phyloP scores from a whole-genome alignment of 2,797 vertebrate genomes.

The Choloepus didactylus region DNA sequence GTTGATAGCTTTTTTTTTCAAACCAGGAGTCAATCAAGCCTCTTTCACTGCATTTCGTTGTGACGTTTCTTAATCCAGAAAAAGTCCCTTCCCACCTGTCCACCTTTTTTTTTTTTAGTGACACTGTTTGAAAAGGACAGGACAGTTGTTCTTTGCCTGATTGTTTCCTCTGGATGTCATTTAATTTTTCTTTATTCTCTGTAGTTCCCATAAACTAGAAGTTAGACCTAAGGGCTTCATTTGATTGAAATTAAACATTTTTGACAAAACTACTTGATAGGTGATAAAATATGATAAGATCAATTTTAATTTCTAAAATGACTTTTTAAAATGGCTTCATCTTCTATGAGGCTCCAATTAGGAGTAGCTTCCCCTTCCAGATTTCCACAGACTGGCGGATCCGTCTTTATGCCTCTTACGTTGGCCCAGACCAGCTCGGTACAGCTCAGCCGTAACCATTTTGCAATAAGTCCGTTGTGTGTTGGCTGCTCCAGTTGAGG shows the following conservation, averaged over 20 bases:
- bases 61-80: background rate
- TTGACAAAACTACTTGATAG: background rate
- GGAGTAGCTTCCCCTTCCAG: background rate
- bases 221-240: background rate
- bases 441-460: background rate
- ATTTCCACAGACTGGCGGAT: background rate
- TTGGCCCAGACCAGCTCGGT: background rate
- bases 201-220: background rate
- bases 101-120: background rate
- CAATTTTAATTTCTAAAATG: constrained; percentile 31
- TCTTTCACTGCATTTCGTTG: background rate
- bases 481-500: background rate
- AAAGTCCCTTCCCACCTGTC: fast-evolving
- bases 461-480: background rate
- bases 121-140: background rate
- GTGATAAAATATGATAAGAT: background rate
- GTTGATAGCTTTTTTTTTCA: background rate
- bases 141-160: background rate
- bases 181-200: background rate
- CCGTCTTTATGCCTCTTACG: background rate
- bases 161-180: background rate
- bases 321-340: background rate
- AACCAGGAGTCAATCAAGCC: background rate
- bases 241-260: constrained; percentile 20
- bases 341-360: background rate